A percentile compares a stretch with the other conserved stretches of the same genome.
These are phyloP conservation scores for Scleropages formosus DNA, from an alignment of 2,797 vertebrate genomes.

Conservation along the genomic window DNA sequence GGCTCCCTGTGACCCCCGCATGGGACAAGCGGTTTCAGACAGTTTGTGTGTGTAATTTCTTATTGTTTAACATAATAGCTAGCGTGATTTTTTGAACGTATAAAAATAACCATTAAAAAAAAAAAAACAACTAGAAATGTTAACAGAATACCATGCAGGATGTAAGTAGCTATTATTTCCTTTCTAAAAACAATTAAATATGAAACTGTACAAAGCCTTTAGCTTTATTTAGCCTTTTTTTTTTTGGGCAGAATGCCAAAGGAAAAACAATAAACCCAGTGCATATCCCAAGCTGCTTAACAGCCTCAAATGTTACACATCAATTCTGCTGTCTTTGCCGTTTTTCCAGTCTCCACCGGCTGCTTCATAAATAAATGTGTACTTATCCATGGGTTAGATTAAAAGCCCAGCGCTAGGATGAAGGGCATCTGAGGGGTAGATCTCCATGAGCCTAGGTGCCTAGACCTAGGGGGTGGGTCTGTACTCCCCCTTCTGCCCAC, in stretches of 20 bases:
- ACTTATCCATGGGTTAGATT: slow-evolving; percentile 11
- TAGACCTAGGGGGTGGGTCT: not conserved
- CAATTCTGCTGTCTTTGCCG: slow-evolving; percentile 1
- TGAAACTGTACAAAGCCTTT: not conserved
- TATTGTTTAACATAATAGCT: too few species aligned
- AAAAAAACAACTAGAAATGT: too few species aligned
- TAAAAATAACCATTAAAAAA: too few species aligned
- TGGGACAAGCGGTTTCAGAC: too few species aligned
- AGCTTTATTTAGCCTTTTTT: not conserved
- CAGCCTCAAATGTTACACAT: slow-evolving; percentile 10
- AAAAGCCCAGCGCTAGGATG: slow-evolving; percentile 19
- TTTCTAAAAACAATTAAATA: not conserved
- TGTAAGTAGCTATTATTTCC: not conserved
- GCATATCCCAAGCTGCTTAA: not conserved
- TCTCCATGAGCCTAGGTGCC: not conserved
- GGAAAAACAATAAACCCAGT: not conserved
- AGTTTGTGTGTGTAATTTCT: too few species aligned
- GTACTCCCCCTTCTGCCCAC: not conserved
- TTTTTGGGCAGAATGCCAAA: not conserved
- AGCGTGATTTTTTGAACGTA: too few species aligned
- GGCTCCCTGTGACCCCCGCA: too few species aligned
- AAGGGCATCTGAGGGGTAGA: slow-evolving; percentile 1
- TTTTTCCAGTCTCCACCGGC: not conserved
- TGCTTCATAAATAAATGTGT: slow-evolving; percentile 24
- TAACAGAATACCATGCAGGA: not conserved